Evolutionary conservation across 1,140 invertebrate genomes (phyloP), one percentile per base, ranked within the genome.

Genomic region (Rhizoglyphus robini): DNA sequence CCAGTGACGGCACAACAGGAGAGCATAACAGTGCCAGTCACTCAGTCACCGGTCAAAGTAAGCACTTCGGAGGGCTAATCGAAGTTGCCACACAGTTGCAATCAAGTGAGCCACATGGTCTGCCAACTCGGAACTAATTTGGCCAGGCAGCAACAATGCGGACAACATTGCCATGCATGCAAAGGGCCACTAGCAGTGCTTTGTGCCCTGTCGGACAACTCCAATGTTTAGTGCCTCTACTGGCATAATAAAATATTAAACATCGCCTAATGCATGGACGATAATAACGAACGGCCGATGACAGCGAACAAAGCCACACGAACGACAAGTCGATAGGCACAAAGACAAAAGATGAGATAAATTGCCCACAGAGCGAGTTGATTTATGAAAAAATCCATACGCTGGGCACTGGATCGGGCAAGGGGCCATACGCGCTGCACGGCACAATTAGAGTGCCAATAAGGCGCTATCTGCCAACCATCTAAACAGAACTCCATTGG

Each of bases 321-420:
- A 5, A 25, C 8, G 51, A 25, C 8, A 23, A 25, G 51, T 27
- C 23, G 41, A 23, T 23, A 23, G 41, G 41, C 41, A 46, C 23
- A 46, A 23, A 23, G 41, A 15, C 8, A 54, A 32, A 23, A 54
- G 51, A 54, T 8, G 51, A 54, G 51, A 54, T 54, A 54, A 54
- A 54, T 54, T 54, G 51, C 41, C 41, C 41, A 23, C 41, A 46
- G 20, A 54, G 23, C 8, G 23, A 54, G 51, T 54, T 54, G 51
- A 54, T 54, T 54, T 54, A 54, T 54, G 51, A 54, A 54, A 54
- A 54, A 54, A 54, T 54, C 51, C 51, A 54, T 54, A 54, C 36
- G 36, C 8, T 41, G 36, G 36, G 36, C 41, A 23, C 41, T 46
- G 41, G 41, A 46, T 46, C 41, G 41, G 23, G 41, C 15, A 23